Evolutionary conservation across 2,888 invertebrate genomes (phyloP).

Genomic region (Sussaba pulchella): DNA sequence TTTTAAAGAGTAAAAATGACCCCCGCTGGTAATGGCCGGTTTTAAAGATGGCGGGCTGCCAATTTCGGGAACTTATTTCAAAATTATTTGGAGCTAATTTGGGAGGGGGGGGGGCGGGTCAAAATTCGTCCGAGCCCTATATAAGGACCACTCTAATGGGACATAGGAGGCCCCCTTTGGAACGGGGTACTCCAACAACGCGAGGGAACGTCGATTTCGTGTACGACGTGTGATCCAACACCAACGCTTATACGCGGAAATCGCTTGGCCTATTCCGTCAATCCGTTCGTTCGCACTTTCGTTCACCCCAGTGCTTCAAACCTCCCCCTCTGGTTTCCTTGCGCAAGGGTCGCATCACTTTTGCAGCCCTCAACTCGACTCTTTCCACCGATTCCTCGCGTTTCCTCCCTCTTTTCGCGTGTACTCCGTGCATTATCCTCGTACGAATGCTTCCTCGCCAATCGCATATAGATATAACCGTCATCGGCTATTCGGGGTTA

Average conservation of each 20-base stretch:
- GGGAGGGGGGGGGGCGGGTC: too few relatives aligned
- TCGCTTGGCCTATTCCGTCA: conserved; percentile 64
- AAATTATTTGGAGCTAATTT: too few relatives aligned
- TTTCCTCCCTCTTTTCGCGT: neutral
- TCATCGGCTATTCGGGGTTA: too few relatives aligned
- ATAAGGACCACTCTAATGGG: too few relatives aligned
- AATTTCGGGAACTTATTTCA: too few relatives aligned
- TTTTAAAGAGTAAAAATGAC: too few relatives aligned
- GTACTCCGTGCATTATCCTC: neutral
- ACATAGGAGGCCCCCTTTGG: too few relatives aligned
- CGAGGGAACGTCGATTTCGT: conserved; percentile 53
- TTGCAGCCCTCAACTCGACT: conserved; percentile 47
- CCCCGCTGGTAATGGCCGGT: too few relatives aligned
- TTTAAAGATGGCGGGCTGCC: too few relatives aligned
- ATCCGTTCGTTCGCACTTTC: conserved; percentile 62
- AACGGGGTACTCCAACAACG: conserved; percentile 26
- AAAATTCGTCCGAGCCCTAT: too few relatives aligned
- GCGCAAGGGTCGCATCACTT: conserved; percentile 46
- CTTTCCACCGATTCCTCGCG: conserved; percentile 25
- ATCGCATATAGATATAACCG: too few relatives aligned
- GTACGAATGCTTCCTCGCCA: too few relatives aligned
- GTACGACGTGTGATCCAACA: conserved; percentile 43
- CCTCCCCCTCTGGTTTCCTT: conserved; percentile 23
- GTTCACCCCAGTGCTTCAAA: conserved; percentile 7
- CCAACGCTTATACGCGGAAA: conserved; percentile 49